Conservation (phyloP, 2,888 invertebrate species). For the Syrista parreyssii region DNA sequence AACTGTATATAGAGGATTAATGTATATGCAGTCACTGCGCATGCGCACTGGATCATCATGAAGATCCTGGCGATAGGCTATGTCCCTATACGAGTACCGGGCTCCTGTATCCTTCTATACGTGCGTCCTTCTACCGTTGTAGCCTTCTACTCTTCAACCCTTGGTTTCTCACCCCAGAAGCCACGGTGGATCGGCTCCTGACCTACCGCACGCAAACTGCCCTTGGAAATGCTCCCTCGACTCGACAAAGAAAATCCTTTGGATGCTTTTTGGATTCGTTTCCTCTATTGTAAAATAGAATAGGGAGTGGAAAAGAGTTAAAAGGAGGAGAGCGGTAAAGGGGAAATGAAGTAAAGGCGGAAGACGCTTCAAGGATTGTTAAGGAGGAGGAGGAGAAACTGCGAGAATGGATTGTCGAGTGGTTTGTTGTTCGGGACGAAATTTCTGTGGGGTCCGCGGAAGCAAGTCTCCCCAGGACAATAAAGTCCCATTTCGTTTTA, state of each 20-base stretch:
- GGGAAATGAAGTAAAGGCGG: not conserved
- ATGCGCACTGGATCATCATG: not conserved
- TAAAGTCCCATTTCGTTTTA: constrained; percentile 43
- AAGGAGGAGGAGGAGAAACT: not conserved
- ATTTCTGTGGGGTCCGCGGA: not conserved
- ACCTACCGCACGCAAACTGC: not conserved
- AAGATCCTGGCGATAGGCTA: not conserved
- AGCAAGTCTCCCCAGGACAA: constrained; percentile 6
- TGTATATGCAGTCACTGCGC: not conserved
- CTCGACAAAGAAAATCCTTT: not conserved
- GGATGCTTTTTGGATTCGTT: not conserved
- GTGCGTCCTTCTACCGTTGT: not conserved
- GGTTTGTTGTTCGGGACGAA: not conserved
- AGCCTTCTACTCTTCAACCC: not conserved
- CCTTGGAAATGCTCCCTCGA: not conserved
- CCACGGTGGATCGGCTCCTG: not conserved
- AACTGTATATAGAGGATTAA: constrained; percentile 10
- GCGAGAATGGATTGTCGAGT: not conserved
- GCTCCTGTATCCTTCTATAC: not conserved
- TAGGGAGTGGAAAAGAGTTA: not conserved
- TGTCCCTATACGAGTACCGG: not conserved
- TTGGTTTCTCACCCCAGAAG: not conserved
- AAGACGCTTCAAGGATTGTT: not conserved
- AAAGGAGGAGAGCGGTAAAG: not conserved
- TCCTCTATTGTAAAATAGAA: not conserved